phyloP scores from a whole-genome alignment of 2,888 invertebrate species.

The Diarsia rubi region DNA sequence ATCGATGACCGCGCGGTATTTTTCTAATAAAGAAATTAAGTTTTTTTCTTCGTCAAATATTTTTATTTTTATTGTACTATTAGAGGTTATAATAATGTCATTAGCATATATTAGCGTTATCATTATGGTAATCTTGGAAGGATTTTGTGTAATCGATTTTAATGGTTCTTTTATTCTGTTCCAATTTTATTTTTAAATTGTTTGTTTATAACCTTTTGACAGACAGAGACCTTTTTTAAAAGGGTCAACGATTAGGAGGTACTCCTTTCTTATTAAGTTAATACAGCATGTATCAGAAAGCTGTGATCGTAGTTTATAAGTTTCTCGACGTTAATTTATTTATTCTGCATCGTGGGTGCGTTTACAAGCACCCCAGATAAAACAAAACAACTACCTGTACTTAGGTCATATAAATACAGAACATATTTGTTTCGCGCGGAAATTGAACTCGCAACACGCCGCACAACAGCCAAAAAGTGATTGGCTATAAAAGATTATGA shows the following conservation, averaged over 20 bases:
- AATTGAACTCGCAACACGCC: too few relatives aligned
- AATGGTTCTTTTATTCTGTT: constrained; percentile 12
- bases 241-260: background rate
- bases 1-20: constrained; percentile 69
- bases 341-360: background rate
- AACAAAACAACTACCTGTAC: too few relatives aligned
- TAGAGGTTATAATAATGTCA: constrained; percentile 74
- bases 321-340: too few relatives aligned
- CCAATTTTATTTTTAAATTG: constrained; percentile 38
- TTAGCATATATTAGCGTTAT: constrained; percentile 70
- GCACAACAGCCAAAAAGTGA: too few relatives aligned
- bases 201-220: background rate
- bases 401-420: too few relatives aligned
- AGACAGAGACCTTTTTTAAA: background rate
- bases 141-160: constrained; percentile 49
- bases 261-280: background rate
- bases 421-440: too few relatives aligned
- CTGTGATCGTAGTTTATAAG: too few relatives aligned
- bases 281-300: background rate
- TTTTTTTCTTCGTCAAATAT: constrained; percentile 57
- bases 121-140: constrained; percentile 52
- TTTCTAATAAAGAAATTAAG: constrained; percentile 73
- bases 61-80: constrained; percentile 75
- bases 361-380: background rate
- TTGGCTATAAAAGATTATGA: background rate